These are phyloP conservation scores for Oryctes rhinoceros DNA, from an alignment of 1,140 invertebrate genomes.

Conservation along the genomic window DNA sequence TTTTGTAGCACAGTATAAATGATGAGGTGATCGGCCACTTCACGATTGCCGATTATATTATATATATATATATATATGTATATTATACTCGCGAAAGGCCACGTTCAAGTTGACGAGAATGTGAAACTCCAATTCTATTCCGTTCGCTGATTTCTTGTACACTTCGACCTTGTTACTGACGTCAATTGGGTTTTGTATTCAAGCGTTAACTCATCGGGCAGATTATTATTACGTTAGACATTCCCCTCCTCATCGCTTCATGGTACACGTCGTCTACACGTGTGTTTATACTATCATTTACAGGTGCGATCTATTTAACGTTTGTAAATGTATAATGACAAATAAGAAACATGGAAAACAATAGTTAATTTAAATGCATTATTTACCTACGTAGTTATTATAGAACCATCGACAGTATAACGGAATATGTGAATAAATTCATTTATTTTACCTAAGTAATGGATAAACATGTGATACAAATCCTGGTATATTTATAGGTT, in stretches of 20 bases:
- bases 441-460: too few species aligned
- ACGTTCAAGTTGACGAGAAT: constrained; percentile 1
- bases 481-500: too few species aligned
- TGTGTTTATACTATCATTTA: not conserved
- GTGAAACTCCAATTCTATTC: not conserved
- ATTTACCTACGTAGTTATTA: not conserved
- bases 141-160: not conserved
- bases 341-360: not conserved
- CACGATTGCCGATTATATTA: not conserved
- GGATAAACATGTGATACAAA: too few species aligned
- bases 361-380: not conserved
- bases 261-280: not conserved
- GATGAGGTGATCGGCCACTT: not conserved
- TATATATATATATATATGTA: too few species aligned
- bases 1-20: not conserved
- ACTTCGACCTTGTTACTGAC: not conserved
- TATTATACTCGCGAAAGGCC: not conserved
- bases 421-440: too few species aligned
- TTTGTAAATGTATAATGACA: not conserved
- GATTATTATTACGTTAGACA: not conserved
- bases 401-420: not conserved
- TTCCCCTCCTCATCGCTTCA: not conserved
- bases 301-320: not conserved
- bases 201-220: not conserved
- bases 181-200: constrained; percentile 5